A percentile compares a stretch with the other conserved stretches of the same genome.
These are phyloP conservation scores for Dendrophyllia cribrosa DNA, from an alignment of 64 coral and sea anemone species.

Conservation along the genomic window DNA sequence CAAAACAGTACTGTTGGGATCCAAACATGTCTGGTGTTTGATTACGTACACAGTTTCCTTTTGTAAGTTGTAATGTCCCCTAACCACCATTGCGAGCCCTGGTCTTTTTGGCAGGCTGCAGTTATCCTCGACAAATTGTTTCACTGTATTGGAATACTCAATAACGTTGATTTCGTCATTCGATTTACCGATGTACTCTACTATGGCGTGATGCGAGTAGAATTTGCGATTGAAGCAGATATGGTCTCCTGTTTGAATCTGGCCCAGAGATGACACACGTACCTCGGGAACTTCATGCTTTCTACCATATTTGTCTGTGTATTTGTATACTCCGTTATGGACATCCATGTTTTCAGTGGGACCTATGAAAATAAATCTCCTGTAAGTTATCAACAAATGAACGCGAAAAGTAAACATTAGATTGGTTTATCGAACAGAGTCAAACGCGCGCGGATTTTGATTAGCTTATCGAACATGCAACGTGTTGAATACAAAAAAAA, in stretches of 20 bases:
- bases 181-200: slow-evolving; percentile 30
- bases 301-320: background rate
- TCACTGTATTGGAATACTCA: slow-evolving; percentile 45
- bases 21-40: slow-evolving; percentile 15
- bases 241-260: slow-evolving; percentile 28
- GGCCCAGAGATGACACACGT: background rate
- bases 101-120: background rate
- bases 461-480: no score
- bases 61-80: background rate
- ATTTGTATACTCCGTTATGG: background rate
- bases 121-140: background rate
- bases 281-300: slow-evolving; percentile 5
- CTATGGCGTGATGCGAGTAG: slow-evolving; percentile 74
- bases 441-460: no score
- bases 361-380: no score
- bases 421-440: no score
- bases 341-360: background rate
- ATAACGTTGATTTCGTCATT: slow-evolving; percentile 30
- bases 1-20: background rate
- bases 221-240: slow-evolving; percentile 21
- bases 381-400: no score
- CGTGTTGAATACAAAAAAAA: no score
- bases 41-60: slow-evolving; percentile 21
- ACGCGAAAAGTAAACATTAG: no score
- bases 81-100: background rate